Conservation (phyloP, 2,888 invertebrate species). For the Brenthis hecate region DNA sequence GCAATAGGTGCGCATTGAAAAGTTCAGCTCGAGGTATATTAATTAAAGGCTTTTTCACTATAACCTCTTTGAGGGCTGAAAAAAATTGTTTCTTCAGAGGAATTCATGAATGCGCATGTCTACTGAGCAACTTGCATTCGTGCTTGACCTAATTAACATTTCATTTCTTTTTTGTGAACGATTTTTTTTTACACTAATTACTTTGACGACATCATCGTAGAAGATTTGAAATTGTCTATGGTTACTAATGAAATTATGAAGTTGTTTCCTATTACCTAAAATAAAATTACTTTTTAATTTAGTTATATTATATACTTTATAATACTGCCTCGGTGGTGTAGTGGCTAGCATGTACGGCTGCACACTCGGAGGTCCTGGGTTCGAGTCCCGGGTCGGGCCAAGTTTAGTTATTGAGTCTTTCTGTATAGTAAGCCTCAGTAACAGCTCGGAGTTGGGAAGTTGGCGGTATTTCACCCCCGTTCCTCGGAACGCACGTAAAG, state of each 20-base stretch:
- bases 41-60: slow-evolving; percentile 24
- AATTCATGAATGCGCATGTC: slow-evolving; percentile 20
- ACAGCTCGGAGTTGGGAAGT: too few relatives aligned
- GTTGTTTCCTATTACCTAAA: neutral
- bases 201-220: neutral
- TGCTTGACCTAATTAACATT: slow-evolving; percentile 46
- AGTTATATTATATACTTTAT: too few relatives aligned
- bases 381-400: too few relatives aligned
- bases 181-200: slow-evolving; percentile 7
- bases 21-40: slow-evolving; percentile 36
- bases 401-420: too few relatives aligned
- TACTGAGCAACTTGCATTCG: slow-evolving; percentile 29
- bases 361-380: too few relatives aligned
- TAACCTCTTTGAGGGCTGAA: slow-evolving; percentile 28
- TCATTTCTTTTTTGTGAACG: slow-evolving; percentile 18
- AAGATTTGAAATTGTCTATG: neutral
- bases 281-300: too few relatives aligned
- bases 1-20: neutral
- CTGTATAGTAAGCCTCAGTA: too few relatives aligned
- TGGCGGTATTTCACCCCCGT: too few relatives aligned
- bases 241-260: neutral
- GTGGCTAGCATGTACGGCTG: too few relatives aligned
- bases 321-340: too few relatives aligned
- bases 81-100: slow-evolving; percentile 38
- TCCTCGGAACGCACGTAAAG: too few relatives aligned